A percentile compares a stretch with the other conserved stretches of the same genome.
These are phyloP conservation scores for Xerus rutilus DNA, from an alignment of 2,797 vertebrate genomes.

Conservation along the genomic window DNA sequence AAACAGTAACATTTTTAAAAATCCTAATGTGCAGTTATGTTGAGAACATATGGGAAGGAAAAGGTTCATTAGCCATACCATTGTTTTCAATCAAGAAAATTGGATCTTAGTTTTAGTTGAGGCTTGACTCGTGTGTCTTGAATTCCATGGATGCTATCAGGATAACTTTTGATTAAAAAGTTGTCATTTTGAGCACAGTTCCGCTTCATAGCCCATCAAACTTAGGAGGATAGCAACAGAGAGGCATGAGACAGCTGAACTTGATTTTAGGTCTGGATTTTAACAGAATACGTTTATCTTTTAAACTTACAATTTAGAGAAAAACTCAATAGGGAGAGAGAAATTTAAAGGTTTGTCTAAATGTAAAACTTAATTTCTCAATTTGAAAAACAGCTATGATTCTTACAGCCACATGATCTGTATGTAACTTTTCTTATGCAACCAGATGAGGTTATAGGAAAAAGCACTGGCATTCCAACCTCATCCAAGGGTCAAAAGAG, in stretches of 20 bases:
- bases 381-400: background rate
- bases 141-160: background rate
- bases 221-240: background rate
- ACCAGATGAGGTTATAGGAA: background rate
- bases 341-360: background rate
- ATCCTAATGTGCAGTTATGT: background rate
- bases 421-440: background rate
- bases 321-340: background rate
- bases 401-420: background rate
- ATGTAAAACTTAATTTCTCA: background rate
- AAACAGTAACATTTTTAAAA: background rate
- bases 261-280: constrained; percentile 57
- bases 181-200: constrained; percentile 1
- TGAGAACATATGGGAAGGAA: background rate
- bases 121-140: constrained; percentile 1
- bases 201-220: background rate
- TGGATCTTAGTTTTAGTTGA: constrained; percentile 36
- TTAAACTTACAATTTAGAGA: background rate
- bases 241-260: background rate
- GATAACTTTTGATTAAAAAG: constrained; percentile 14
- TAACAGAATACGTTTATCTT: background rate
- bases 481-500: background rate
- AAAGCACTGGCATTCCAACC: background rate
- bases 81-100: constrained; percentile 47
- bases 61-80: background rate